Conservation (phyloP, 2,888 invertebrate species). For the Mythimna vitellina region DNA sequence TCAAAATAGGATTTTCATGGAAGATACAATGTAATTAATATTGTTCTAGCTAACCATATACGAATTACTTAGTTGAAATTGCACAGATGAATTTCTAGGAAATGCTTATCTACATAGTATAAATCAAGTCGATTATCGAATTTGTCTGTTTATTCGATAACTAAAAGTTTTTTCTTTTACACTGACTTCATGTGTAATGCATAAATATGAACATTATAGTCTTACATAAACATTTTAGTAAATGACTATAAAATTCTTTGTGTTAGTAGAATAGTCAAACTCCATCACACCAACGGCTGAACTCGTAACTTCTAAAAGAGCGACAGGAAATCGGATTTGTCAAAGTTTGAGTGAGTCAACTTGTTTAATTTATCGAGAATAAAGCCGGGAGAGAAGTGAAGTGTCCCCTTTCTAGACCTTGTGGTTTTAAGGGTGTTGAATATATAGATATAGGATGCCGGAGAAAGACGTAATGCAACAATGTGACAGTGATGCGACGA, state of each 20-base stretch:
- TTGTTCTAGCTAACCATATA: background rate
- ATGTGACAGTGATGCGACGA: background rate
- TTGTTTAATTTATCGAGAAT: conserved; percentile 63
- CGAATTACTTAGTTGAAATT: too few relatives aligned
- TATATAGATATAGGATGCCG: background rate
- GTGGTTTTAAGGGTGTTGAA: conserved; percentile 24
- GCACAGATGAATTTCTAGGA: background rate
- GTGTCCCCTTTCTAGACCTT: conserved; percentile 41
- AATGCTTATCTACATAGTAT: too few relatives aligned
- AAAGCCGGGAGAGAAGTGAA: conserved; percentile 42
- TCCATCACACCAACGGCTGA: conserved; percentile 51
- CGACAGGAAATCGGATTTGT: conserved; percentile 65
- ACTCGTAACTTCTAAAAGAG: conserved; percentile 61
- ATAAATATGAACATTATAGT: background rate
- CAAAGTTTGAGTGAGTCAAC: conserved; percentile 62
- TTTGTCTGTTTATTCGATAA: too few relatives aligned
- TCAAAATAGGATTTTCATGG: background rate
- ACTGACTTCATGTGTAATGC: too few relatives aligned
- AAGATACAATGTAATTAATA: background rate
- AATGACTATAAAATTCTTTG: conserved; percentile 1
- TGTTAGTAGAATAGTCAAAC: conserved; percentile 38
- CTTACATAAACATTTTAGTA: background rate
- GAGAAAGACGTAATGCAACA: background rate
- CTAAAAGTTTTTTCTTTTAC: too few relatives aligned
- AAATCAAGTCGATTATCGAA: too few relatives aligned